A percentile compares a stretch with the other conserved stretches of the same genome.
phyloP scores from a whole-genome alignment of 2,888 invertebrate genomes.

The Latrodectus elegans region DNA sequence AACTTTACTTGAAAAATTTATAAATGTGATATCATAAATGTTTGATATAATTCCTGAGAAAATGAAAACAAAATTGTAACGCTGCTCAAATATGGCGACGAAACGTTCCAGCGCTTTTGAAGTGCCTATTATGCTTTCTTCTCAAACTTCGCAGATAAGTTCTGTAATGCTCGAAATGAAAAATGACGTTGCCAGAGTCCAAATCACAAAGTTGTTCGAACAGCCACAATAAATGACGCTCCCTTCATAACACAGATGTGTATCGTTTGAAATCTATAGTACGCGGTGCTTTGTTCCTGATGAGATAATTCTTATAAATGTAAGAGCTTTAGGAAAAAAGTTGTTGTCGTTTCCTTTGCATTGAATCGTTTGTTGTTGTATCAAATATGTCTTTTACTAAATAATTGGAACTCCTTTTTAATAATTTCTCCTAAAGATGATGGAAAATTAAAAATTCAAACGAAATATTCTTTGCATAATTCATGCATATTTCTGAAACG shows the following conservation, averaged over 20 bases:
- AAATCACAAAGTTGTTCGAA: conserved; percentile 7
- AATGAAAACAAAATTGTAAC: too few relatives aligned
- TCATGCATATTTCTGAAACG: too few relatives aligned
- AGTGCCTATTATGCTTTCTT: not conserved
- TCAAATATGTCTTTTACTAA: too few relatives aligned
- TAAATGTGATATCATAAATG: too few relatives aligned
- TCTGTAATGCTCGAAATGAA: conserved; percentile 5
- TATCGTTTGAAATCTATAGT: conserved; percentile 9
- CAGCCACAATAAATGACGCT: conserved; percentile 21
- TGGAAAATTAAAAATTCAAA: too few relatives aligned
- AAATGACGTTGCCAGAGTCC: not conserved
- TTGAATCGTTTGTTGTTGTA: too few relatives aligned
- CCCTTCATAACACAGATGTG: not conserved
- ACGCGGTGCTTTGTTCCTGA: not conserved
- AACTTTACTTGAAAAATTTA: too few relatives aligned
- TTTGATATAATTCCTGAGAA: too few relatives aligned
- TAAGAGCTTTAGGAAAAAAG: not conserved
- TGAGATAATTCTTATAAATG: conserved; percentile 13
- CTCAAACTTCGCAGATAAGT: not conserved
- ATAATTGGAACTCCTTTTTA: too few relatives aligned
- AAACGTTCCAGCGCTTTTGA: conserved; percentile 9
- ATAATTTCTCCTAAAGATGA: too few relatives aligned
- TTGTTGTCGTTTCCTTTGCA: too few relatives aligned
- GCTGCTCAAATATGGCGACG: conserved; percentile 13
- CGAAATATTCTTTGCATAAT: too few relatives aligned